phyloP scores from a whole-genome alignment of 2,888 invertebrate species.

The Drosophila stalkeri region DNA sequence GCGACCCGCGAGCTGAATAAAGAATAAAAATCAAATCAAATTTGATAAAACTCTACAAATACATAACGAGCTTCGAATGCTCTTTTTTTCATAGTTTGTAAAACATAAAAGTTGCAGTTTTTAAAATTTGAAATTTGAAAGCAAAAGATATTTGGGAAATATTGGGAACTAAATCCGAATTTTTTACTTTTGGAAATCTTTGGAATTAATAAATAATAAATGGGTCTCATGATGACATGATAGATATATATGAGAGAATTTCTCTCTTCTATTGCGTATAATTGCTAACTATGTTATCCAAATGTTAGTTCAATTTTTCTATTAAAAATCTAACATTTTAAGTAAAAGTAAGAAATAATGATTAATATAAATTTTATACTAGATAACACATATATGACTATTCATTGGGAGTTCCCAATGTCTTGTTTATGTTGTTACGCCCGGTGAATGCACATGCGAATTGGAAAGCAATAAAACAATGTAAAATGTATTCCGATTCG shows the following conservation, averaged over 20 bases:
- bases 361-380: not conserved
- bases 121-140: no score
- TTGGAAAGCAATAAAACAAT: conserved; percentile 5
- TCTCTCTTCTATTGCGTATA: not conserved
- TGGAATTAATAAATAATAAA: no score
- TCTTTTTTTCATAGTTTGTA: not conserved
- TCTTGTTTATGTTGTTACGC: conserved; percentile 4
- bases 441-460: not conserved
- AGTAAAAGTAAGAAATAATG: not conserved
- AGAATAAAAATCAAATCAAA: conserved; percentile 21
- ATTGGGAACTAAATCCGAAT: no score
- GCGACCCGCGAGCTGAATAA: conserved; percentile 25
- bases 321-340: not conserved
- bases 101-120: no score
- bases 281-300: no score
- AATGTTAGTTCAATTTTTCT: not conserved
- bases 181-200: no score
- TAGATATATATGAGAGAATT: not conserved
- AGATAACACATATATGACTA: not conserved
- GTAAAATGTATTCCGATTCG: conserved; percentile 29
- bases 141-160: no score
- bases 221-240: not conserved
- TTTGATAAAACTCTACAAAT: not conserved
- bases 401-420: not conserved
- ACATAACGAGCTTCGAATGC: conserved; percentile 17